Base-by-base conservation (phyloP, 2,797 vertebrate species). In the Xenops minutus region DNA sequence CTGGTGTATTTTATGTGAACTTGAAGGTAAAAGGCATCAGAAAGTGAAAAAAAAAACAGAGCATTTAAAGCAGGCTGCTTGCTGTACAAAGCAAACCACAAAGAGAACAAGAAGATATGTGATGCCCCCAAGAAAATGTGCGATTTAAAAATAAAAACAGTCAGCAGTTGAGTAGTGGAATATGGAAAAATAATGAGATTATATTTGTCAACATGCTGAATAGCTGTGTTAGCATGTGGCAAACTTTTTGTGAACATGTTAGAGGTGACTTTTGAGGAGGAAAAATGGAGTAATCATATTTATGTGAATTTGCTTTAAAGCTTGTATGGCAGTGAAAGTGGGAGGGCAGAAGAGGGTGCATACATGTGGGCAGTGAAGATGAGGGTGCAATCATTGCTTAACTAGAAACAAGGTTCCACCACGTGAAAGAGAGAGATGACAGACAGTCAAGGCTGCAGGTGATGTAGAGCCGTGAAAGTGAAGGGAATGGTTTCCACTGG, bases 1-100 rank as follows among this genome's bases (percentile, higher is more conserved):
- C 59, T 92, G 43, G 2, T 82, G 52, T 37, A 14, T 83, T 89
- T 92, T 73, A 26, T 26, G 34, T 77, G 49, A 89, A 71, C 44
- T n/a, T 54, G 19, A 85, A 74, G n/a, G 55, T 44, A 89, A 92
- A 89, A 94, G 36, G 9, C 26, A 26, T 43, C 12, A 54, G 71
- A 88, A 92, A 94, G 76, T 85, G 34, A 75, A 89, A 95, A 85
- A 95, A 85, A 6, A 91, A 85, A 87, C 17, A 22, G 30, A 34
- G 67, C 14, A 49, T 37, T 85, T n/a, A 77, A 59, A 89, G 61
- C 30, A 46, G 32, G 12, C 15, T 77, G 34, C 17, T 79, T 48
- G 34, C 19, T 77, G n/a, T 43, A 73, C 7, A 74, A 87, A 82
- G n/a, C 30, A 56, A 91, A 83, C 59, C 29, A 41, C n/a, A 69